Evolutionary conservation across 92 coral and sea anemone species (phyloP).

Genomic region (Bergia puertoricense): DNA sequence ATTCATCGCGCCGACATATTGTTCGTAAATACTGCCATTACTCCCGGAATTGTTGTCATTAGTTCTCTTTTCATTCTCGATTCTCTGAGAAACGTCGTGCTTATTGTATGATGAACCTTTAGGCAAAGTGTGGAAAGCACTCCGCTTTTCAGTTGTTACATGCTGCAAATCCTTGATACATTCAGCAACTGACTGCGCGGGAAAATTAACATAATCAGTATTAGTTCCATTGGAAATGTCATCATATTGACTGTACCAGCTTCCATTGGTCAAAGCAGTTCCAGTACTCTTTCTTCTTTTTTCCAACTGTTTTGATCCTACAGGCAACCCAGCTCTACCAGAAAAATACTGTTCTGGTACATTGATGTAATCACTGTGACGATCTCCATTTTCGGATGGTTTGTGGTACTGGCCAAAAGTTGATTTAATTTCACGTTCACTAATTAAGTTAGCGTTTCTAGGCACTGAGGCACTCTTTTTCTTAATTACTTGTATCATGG

Average conservation of each 20-base stretch:
- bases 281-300: constrained; percentile 30
- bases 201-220: constrained; percentile 1
- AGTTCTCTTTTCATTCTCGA: not conserved
- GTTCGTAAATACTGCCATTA: constrained; percentile 27
- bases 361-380: not conserved
- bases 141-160: not conserved
- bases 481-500: constrained; percentile 38
- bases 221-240: not conserved
- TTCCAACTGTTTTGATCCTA: not conserved
- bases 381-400: not conserved
- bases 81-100: constrained; percentile 1
- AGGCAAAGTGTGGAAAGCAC: not conserved
- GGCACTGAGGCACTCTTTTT: constrained; percentile 44
- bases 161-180: constrained; percentile 16
- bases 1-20: constrained; percentile 31
- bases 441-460: not conserved
- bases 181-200: not conserved
- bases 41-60: not conserved
- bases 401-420: not conserved
- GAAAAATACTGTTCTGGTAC: constrained; percentile 5
- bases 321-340: not conserved
- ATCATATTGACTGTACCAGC: not conserved
- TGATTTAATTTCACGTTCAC: not conserved
- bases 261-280: not conserved
- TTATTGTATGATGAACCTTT: constrained; percentile 15